Base-by-base conservation (phyloP, 2,113 vertebrate genomes). In the Thermophis baileyi region DNA sequence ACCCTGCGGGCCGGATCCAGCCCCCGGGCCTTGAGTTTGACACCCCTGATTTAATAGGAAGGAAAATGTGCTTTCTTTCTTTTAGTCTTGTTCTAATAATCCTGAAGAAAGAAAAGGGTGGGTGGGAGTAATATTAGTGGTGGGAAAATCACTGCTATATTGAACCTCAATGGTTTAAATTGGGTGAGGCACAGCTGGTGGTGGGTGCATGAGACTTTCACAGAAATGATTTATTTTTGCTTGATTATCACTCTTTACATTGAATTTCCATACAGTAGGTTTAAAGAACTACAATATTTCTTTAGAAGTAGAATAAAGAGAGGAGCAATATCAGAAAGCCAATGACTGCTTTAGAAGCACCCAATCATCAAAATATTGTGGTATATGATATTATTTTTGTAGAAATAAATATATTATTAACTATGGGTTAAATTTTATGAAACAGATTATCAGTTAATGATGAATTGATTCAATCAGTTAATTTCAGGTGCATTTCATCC, bases 241-340 rank as follows among this genome's bases (percentile, higher is more conserved):
- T n/a, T n/a, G n/a, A 3, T 53, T 95, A 94, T 54, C 44, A 57
- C 3, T 27, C 40, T 91, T 94, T 55, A 27, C 91, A 89, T 46
- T 93, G 94, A 92, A 10, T 35, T 0, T 88, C 30, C 22, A 92
- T 89, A 11, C 1, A 11, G 1, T 90, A 54, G 14, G 24, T 89
- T 91, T n/a, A 14, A 24, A 85, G 44, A 92, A 50, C 40, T 94
- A 85, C 16, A 53, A 12, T 0, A 47, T 60, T 60, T 88, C 46
- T 47, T 86, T 51, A 30, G n/a, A 30, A 9, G 8, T 47, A 69
- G 25, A 8, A 87, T 63, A 88, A 63, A 53, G 2, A 50, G 18
- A 53, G 87, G 50, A 54, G 30, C n/a, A 54, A 20, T 35, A 35
- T 54, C 6, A n/a, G n/a, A 54, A 88, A 40, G 30, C 9, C 35